Conservation (phyloP, 1,140 invertebrate species). For the Platyura marginata region DNA sequence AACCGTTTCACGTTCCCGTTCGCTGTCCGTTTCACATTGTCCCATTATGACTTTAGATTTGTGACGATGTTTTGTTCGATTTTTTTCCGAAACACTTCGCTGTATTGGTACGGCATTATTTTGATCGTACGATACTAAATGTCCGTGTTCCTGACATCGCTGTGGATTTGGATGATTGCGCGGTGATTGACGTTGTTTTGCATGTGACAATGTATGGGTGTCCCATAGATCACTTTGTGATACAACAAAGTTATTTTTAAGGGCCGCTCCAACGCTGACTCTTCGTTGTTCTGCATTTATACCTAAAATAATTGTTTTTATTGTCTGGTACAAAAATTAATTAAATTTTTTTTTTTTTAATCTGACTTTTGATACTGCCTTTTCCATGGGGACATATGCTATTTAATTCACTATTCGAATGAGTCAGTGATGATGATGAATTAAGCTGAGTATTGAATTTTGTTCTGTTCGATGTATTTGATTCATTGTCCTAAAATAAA, state of each 20-base stretch:
- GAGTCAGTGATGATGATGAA: slow-evolving; percentile 18
- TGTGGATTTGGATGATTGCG: slow-evolving; percentile 21
- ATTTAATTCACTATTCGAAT: slow-evolving; percentile 22
- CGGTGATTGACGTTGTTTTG: slow-evolving; percentile 28
- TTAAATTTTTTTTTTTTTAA: not conserved
- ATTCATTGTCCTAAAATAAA: too few relatives aligned
- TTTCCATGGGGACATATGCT: slow-evolving; percentile 18
- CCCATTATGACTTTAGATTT: slow-evolving; percentile 30
- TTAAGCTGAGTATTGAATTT: slow-evolving; percentile 14
- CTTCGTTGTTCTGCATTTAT: slow-evolving; percentile 11
- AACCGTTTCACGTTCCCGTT: slow-evolving; percentile 23
- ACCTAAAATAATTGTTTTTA: not conserved
- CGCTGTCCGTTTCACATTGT: slow-evolving; percentile 28
- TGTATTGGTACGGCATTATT: slow-evolving; percentile 28
- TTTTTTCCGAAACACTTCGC: slow-evolving; percentile 37
- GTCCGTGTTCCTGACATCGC: slow-evolving; percentile 19
- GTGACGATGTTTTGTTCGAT: slow-evolving; percentile 24
- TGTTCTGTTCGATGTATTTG: too few relatives aligned
- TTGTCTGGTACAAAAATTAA: not conserved
- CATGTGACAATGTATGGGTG: slow-evolving; percentile 37
- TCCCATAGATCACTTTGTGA: slow-evolving; percentile 42
- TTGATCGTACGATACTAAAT: slow-evolving; percentile 17
- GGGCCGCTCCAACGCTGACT: slow-evolving; percentile 15
- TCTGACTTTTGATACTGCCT: slow-evolving; percentile 3
- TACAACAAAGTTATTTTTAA: slow-evolving; percentile 38